Conservation (phyloP, 2,797 vertebrate species). For the Distichodus sexfasciatus region DNA sequence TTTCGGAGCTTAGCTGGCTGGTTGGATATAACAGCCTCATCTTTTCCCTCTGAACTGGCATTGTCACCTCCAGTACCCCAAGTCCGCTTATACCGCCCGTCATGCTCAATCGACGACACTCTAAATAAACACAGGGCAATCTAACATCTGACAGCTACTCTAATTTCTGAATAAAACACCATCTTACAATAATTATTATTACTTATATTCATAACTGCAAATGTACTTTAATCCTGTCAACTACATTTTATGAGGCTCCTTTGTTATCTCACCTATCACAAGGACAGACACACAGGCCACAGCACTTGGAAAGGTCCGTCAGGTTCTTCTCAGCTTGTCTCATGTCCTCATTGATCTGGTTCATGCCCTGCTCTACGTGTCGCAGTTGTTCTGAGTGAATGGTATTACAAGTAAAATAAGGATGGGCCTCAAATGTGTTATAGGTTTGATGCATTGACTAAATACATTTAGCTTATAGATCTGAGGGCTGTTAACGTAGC, state of each 20-base stretch:
- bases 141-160: background rate
- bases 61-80: constrained; percentile 77
- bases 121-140: background rate
- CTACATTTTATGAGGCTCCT: background rate
- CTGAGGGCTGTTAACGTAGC: background rate
- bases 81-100: constrained; percentile 83
- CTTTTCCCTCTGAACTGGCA: constrained; percentile 21
- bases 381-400: constrained; percentile 84
- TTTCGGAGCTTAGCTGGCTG: constrained; percentile 79
- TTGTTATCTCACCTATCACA: constrained; percentile 82
- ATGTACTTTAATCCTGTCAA: too few species aligned
- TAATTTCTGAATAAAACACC: background rate
- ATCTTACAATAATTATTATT: too few species aligned
- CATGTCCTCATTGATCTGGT: constrained; percentile 98
- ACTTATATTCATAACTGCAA: too few species aligned
- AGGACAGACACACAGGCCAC: constrained; percentile 93
- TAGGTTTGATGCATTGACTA: background rate
- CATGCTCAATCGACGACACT: constrained; percentile 79
- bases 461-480: background rate
- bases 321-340: constrained; percentile 91
- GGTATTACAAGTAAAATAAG: constrained; percentile 28
- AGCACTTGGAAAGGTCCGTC: constrained; percentile 94
- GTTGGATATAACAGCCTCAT: constrained; percentile 73
- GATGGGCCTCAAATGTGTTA: background rate
- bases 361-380: constrained; percentile 89